These are phyloP conservation scores for Brachionus plicatilis DNA, from an alignment of 1,140 invertebrate genomes.

Conservation along the genomic window DNA sequence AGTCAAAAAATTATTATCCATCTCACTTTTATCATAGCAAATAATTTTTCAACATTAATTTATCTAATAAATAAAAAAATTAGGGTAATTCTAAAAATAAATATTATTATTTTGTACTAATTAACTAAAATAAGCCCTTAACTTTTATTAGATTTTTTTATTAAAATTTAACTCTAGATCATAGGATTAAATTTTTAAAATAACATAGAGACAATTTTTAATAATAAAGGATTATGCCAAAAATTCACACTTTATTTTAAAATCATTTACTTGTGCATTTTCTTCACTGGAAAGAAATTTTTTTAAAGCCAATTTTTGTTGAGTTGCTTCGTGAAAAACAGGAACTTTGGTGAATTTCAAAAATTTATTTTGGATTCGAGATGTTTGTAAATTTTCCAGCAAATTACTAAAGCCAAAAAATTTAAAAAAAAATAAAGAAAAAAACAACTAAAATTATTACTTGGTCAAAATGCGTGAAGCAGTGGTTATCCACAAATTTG, in stretches of 20 bases:
- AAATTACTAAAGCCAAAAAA: neutral
- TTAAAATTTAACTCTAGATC: too few relatives aligned
- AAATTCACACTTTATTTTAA: neutral
- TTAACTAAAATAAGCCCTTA: too few relatives aligned
- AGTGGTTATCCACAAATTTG: slow-evolving; percentile 19
- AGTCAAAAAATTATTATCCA: too few relatives aligned
- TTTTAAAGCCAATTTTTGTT: slow-evolving; percentile 28
- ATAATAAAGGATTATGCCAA: neutral
- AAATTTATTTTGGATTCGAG: neutral
- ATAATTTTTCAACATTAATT: too few relatives aligned
- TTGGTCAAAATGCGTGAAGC: slow-evolving; percentile 16
- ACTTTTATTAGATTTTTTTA: too few relatives aligned
- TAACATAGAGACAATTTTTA: too few relatives aligned
- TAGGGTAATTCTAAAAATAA: too few relatives aligned
- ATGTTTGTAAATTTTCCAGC: slow-evolving; percentile 9
- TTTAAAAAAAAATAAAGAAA: neutral
- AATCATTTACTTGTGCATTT: neutral
- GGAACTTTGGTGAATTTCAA: neutral
- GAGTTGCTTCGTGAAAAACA: slow-evolving; percentile 24
- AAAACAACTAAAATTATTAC: neutral
- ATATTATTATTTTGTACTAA: too few relatives aligned
- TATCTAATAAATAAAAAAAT: too few relatives aligned
- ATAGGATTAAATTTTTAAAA: too few relatives aligned
- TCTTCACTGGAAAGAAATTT: slow-evolving; percentile 27
- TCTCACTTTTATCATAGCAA: too few relatives aligned